Evolutionary conservation across 2,797 vertebrate species (phyloP), one percentile per base, ranked within the genome.

Genomic region (Nyctibius grandis): DNA sequence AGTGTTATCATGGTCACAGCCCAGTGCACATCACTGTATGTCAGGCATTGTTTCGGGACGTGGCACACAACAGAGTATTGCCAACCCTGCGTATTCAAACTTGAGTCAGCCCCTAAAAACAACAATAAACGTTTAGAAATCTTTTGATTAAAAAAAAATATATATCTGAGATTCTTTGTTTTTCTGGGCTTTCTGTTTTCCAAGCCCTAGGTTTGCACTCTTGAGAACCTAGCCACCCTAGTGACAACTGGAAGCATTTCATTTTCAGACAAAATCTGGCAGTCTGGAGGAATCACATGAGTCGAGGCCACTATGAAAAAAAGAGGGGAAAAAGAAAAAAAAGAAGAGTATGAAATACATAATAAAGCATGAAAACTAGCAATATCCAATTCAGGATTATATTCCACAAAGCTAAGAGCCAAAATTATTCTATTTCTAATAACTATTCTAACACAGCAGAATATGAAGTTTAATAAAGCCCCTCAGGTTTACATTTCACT

Each of bases 1-100:
- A 8, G 20, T 34, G 26, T 5, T 56, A 18, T 1, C 2, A 0
- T 7, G 22, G 9, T 13, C 20, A 3, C 53, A 69, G 36, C 45
- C 80, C 77, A 33, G 44, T 3, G 2, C 25, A 26, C 20, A 11
- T 14, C 53, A 4, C 59, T 40, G 33, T 11, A 11, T 29, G 51
- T 22, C 3, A 4, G 34, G 19, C 18, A 2, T 2, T 17, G 45
- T 11, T 85, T 50, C 18, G 15, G 63, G 64, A 9, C 2, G 3
- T 9, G 12, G 16, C 5, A 3, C 9, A 29, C 14, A 31, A 2
- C 17, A 15, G 23, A 10, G 29, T 23, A 28, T 79, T 25, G 38
- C 50, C 63, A 74, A 40, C 36, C 44, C 17, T 15, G 29, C 8
- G 1, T 16, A 26, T 51, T 70, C 54, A 53, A 44, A 38, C 15